Evolutionary conservation across 2,113 vertebrate genomes (phyloP).

Genomic region (Struthio camelus): DNA sequence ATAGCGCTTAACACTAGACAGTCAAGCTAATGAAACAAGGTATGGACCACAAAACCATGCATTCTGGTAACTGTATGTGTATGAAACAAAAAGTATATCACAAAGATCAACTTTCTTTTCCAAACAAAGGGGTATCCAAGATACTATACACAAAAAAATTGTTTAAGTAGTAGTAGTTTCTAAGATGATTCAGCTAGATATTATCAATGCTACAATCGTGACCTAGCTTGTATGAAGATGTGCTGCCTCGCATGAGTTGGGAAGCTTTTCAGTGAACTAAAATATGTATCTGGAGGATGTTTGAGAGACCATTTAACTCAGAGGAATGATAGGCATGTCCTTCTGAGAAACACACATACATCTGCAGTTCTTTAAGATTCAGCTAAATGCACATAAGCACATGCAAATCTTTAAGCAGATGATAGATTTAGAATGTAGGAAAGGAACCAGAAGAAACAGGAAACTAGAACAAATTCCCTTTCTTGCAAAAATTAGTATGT

Average conservation of each 20-base stretch:
- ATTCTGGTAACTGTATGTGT: not conserved
- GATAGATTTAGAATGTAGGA: constrained; percentile 21
- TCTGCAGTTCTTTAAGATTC: constrained; percentile 35
- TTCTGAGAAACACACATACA: constrained; percentile 15
- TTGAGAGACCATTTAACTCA: not conserved
- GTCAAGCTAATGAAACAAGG: not conserved
- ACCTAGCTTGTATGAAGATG: not conserved
- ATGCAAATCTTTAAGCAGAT: constrained; percentile 41
- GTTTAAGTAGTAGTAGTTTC: not conserved
- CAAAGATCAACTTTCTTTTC: not conserved
- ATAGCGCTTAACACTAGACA: not conserved
- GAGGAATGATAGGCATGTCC: not conserved
- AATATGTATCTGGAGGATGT: not conserved
- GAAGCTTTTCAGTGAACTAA: not conserved
- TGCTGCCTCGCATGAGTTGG: not conserved
- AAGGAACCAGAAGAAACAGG: constrained; percentile 17
- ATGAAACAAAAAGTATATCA: not conserved
- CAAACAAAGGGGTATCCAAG: fast-evolving
- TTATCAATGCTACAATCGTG: not conserved
- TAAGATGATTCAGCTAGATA: not conserved
- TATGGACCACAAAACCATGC: not conserved
- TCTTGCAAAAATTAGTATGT: not conserved
- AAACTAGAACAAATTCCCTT: constrained; percentile 11
- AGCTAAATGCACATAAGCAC: not conserved
- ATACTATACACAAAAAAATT: not conserved